phyloP scores from a whole-genome alignment of 1,140 invertebrate genomes.

The Panagrolaimus sp. region DNA sequence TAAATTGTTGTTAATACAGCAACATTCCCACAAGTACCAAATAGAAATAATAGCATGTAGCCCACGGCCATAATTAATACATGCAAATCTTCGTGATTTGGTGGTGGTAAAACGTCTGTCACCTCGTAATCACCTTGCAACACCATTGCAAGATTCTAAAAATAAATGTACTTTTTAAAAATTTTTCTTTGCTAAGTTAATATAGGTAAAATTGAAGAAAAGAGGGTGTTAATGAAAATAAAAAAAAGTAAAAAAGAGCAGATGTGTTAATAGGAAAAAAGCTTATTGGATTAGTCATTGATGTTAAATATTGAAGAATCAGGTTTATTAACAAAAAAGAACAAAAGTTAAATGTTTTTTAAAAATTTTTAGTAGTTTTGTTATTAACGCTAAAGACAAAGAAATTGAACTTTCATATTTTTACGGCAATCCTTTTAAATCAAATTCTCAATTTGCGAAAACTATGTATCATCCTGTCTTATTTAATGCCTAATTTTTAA shows the following conservation, averaged over 20 bases:
- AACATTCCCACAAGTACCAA: constrained; percentile 57
- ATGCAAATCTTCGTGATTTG: constrained; percentile 37
- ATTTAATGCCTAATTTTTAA: too few species aligned
- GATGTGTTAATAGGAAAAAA: constrained; percentile 11
- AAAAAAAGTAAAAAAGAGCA: background rate
- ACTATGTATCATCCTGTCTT: too few species aligned
- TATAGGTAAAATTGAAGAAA: too few species aligned
- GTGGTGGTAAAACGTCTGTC: constrained; percentile 56
- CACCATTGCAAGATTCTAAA: constrained; percentile 20
- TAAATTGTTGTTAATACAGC: constrained; percentile 56
- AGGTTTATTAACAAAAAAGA: too few species aligned
- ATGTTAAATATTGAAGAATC: too few species aligned
- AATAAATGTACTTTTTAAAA: constrained; percentile 1
- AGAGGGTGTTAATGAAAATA: background rate
- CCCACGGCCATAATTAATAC: constrained; percentile 51
- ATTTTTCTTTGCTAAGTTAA: background rate
- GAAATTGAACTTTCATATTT: too few species aligned
- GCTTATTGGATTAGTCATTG: too few species aligned
- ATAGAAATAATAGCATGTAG: constrained; percentile 51
- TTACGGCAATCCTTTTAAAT: too few species aligned
- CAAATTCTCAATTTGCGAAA: too few species aligned
- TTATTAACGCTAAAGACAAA: too few species aligned
- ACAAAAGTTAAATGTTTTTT: too few species aligned
- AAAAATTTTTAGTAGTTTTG: too few species aligned
- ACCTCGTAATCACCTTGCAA: constrained; percentile 35